A percentile compares a stretch with the other conserved stretches of the same genome.
These are phyloP conservation scores for Ranitomeya imitator DNA, from an alignment of 2,113 vertebrate genomes.

Conservation along the genomic window DNA sequence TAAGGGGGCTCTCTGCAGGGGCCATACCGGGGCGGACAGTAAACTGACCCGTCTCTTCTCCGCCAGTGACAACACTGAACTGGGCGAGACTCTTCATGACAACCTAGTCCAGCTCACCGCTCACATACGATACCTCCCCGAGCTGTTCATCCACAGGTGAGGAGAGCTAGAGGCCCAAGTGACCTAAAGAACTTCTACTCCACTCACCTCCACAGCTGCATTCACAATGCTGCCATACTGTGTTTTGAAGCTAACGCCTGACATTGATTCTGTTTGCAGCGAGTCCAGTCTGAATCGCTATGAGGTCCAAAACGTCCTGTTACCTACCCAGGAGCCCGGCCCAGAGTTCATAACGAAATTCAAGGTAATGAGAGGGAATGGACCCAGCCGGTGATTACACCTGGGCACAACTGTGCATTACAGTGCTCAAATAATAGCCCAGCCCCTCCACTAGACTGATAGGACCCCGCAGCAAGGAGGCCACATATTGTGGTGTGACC, in stretches of 20 bases:
- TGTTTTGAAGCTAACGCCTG: neutral
- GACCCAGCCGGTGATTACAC: neutral
- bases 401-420: too few relatives aligned
- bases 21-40: neutral
- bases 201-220: neutral
- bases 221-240: neutral
- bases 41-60: neutral
- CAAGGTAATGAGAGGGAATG: conserved; percentile 69
- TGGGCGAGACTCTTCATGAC: conserved; percentile 74
- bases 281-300: conserved; percentile 86
- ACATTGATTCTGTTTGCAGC: conserved; percentile 64
- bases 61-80: conserved; percentile 83
- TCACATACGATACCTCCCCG: conserved; percentile 83
- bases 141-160: conserved; percentile 86
- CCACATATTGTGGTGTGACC: neutral
- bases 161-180: too few relatives aligned
- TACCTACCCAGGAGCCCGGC: conserved; percentile 75
- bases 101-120: conserved; percentile 77
- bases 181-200: neutral
- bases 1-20: conserved; percentile 59
- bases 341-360: conserved; percentile 87
- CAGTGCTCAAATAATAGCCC: too few relatives aligned
- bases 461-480: neutral
- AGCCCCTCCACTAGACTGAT: neutral
- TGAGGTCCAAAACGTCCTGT: conserved; percentile 82